These are phyloP conservation scores for Amphiprion clarkii DNA, from an alignment of 2,797 vertebrate genomes.

Conservation along the genomic window DNA sequence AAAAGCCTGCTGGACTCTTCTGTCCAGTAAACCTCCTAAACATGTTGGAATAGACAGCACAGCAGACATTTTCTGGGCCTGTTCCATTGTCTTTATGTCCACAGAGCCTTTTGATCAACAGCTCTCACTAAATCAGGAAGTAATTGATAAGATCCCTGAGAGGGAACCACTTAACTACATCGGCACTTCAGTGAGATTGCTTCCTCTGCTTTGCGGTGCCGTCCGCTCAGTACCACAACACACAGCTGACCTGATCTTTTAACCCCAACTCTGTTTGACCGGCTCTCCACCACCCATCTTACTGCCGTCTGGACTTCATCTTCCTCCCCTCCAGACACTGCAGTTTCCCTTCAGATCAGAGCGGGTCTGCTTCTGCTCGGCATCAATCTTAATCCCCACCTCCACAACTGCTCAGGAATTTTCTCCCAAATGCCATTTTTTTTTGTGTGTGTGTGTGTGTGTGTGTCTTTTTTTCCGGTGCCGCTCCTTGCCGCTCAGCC, in stretches of 20 bases:
- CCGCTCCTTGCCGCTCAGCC: slow-evolving; percentile 73
- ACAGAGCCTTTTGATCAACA: slow-evolving; percentile 38
- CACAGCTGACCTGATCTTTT: slow-evolving; percentile 45
- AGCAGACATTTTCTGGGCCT: slow-evolving; percentile 15
- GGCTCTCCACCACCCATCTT: slow-evolving; percentile 29
- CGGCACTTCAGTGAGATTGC: slow-evolving; percentile 37
- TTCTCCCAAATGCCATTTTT: slow-evolving; percentile 55
- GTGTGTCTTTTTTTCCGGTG: slow-evolving; percentile 56
- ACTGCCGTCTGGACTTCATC: slow-evolving; percentile 68
- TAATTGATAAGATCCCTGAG: slow-evolving; percentile 65
- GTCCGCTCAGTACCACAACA: slow-evolving; percentile 28
- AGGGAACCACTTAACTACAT: slow-evolving; percentile 47
- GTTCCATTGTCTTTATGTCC: slow-evolving; percentile 42
- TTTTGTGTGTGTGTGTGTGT: slow-evolving; percentile 30
- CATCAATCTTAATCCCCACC: slow-evolving; percentile 71
- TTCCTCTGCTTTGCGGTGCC: slow-evolving; percentile 53
- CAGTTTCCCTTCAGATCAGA: slow-evolving; percentile 25
- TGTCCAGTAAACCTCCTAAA: slow-evolving; percentile 34
- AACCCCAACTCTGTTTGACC: slow-evolving; percentile 51
- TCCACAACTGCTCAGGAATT: slow-evolving; percentile 67
- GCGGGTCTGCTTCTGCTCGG: slow-evolving; percentile 38
- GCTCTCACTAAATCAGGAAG: slow-evolving; percentile 60
- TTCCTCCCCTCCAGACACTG: slow-evolving; percentile 49
- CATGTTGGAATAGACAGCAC: slow-evolving; percentile 6
- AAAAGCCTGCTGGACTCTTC: slow-evolving; percentile 51